Percentiles rank a stretch among this genome's conserved stretches.
These are phyloP conservation scores for Drosophila auraria DNA, from an alignment of 1,140 invertebrate genomes.

Conservation along the genomic window DNA sequence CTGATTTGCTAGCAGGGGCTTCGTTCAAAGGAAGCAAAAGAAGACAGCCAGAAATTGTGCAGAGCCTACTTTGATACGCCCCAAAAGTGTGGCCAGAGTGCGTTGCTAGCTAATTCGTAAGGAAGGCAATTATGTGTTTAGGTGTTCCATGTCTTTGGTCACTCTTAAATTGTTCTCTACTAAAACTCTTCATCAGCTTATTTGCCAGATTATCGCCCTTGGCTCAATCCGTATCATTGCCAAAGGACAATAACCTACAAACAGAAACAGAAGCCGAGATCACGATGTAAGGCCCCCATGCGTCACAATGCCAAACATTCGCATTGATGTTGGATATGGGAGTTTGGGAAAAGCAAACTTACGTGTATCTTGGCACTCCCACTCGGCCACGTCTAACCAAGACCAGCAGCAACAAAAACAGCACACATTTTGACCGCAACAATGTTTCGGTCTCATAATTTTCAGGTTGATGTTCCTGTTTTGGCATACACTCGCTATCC, in stretches of 20 bases:
- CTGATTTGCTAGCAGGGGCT: no score
- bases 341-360: constrained; percentile 35
- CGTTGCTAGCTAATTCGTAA: no score
- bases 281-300: constrained; percentile 10
- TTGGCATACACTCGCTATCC: constrained; percentile 23
- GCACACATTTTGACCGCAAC: constrained; percentile 50
- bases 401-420: constrained; percentile 2
- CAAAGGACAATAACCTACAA: neutral
- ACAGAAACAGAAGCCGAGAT: constrained; percentile 10
- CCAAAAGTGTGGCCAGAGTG: neutral
- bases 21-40: no score
- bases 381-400: constrained; percentile 18
- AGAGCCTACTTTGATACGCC: no score
- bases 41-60: no score
- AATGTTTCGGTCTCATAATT: constrained; percentile 49
- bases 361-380: constrained; percentile 17
- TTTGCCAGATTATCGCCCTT: neutral
- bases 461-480: constrained; percentile 14
- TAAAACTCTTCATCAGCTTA: neutral
- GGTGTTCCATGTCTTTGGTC: no score
- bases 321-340: constrained; percentile 34
- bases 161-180: neutral
- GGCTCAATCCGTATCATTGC: constrained; percentile 11
- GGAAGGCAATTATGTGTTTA: neutral
- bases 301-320: constrained; percentile 3